These are phyloP conservation scores for Athene noctua DNA, from an alignment of 2,113 vertebrate species.

Conservation along the genomic window DNA sequence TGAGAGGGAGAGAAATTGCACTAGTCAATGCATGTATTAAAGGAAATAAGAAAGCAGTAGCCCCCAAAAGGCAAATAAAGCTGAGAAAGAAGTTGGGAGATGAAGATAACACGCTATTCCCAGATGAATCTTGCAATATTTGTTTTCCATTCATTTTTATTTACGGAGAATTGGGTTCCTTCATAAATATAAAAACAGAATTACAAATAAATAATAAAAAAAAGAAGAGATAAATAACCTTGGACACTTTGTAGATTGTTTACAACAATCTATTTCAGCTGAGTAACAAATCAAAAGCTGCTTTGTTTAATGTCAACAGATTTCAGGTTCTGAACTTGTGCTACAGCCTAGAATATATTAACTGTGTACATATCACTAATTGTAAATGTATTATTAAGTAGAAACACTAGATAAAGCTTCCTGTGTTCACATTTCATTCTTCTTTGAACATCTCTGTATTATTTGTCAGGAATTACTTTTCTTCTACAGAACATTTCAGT, in stretches of 20 bases:
- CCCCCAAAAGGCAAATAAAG: conserved; percentile 62
- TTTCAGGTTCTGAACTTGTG: conserved; percentile 25
- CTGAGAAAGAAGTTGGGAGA: conserved; percentile 51
- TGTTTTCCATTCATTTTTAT: conserved; percentile 74
- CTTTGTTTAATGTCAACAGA: conserved; percentile 42
- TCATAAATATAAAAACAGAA: conserved; percentile 75
- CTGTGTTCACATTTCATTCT: neutral
- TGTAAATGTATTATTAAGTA: conserved; percentile 66
- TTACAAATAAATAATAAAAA: conserved; percentile 52
- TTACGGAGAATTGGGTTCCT: conserved; percentile 67
- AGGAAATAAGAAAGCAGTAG: conserved; percentile 57
- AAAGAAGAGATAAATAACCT: conserved; percentile 65
- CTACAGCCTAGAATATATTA: conserved; percentile 48
- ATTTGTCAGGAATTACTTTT: conserved; percentile 48
- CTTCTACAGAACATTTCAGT: conserved; percentile 14
- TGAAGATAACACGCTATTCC: conserved; percentile 55
- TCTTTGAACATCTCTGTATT: conserved; percentile 1
- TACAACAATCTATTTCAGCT: conserved; percentile 51
- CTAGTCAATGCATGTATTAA: conserved; percentile 46
- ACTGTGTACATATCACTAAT: conserved; percentile 45
- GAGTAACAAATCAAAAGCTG: conserved; percentile 37
- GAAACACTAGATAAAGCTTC: neutral
- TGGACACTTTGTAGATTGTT: conserved; percentile 58
- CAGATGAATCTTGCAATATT: conserved; percentile 52
- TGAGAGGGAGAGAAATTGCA: conserved; percentile 46